A percentile compares a stretch with the other conserved stretches of the same genome.
Conservation (phyloP, 2,113 vertebrate species). For the Cyprinus carpio region DNA sequence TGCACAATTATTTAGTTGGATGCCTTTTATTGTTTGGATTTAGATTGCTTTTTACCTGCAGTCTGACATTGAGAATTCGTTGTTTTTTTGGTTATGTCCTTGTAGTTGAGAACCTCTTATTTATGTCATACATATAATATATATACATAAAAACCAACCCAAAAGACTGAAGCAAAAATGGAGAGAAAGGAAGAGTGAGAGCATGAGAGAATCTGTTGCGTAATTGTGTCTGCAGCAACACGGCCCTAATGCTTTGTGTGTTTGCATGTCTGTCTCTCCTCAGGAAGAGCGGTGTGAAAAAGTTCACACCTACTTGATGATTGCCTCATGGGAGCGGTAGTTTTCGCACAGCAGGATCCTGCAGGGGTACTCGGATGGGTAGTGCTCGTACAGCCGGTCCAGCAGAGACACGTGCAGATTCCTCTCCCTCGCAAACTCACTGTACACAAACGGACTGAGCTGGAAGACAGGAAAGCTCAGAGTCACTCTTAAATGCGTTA, state of each 20-base stretch:
- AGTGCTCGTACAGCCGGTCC: conserved; percentile 97
- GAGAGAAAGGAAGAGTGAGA: neutral
- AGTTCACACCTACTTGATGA: conserved; percentile 97
- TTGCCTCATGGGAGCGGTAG: conserved; percentile 99
- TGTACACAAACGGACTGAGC: conserved; percentile 99
- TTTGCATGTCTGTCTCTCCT: conserved; percentile 28
- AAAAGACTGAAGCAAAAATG: neutral
- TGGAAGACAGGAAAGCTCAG: conserved; percentile 71
- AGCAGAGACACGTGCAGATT: conserved; percentile 96
- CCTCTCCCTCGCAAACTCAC: conserved; percentile 96
- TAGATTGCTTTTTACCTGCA: neutral
- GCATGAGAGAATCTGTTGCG: neutral
- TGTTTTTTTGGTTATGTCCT: neutral
- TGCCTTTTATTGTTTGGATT: neutral
- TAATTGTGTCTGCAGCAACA: neutral
- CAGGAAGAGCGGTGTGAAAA: conserved; percentile 63
- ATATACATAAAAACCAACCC: neutral
- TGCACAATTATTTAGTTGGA: neutral
- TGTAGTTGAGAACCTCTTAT: neutral
- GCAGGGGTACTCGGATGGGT: conserved; percentile 93
- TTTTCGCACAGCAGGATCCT: conserved; percentile 99
- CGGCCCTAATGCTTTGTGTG: neutral
- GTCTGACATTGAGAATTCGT: neutral
- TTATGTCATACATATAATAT: neutral
- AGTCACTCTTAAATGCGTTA: neutral